Conservation (phyloP, 2,113 vertebrate genomes). For the Chunga burmeisteri region DNA sequence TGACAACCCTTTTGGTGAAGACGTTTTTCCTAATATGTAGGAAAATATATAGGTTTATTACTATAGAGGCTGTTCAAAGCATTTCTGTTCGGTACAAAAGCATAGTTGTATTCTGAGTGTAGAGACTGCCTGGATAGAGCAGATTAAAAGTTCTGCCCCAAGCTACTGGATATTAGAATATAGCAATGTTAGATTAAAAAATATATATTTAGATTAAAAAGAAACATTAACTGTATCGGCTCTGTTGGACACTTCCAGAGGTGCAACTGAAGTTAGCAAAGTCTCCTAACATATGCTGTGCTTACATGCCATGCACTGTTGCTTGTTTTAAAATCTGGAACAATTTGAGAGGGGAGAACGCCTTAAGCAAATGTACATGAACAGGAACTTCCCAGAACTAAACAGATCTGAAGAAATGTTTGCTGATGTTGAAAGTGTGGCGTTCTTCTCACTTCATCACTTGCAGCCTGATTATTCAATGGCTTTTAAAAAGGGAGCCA, state of each 20-base stretch:
- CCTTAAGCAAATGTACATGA: neutral
- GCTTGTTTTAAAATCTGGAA: constrained; percentile 4
- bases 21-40: neutral
- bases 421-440: neutral
- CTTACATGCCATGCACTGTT: neutral
- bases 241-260: neutral
- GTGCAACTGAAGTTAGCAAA: neutral
- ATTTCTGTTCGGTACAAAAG: neutral
- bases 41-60: neutral
- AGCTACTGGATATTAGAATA: neutral
- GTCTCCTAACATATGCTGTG: neutral
- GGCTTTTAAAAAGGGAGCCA: neutral
- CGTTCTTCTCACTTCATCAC: neutral
- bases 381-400: neutral
- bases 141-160: neutral
- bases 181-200: neutral
- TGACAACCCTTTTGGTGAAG: neutral
- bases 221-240: neutral
- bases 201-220: neutral
- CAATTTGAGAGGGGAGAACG: neutral
- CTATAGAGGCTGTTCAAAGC: neutral
- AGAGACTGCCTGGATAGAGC: neutral
- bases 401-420: neutral
- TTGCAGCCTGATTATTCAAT: neutral
- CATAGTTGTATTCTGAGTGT: neutral